Evolutionary conservation across 2,797 vertebrate species (phyloP), one percentile per base, ranked within the genome.

Genomic region (Acrossocheilus fasciatus): DNA sequence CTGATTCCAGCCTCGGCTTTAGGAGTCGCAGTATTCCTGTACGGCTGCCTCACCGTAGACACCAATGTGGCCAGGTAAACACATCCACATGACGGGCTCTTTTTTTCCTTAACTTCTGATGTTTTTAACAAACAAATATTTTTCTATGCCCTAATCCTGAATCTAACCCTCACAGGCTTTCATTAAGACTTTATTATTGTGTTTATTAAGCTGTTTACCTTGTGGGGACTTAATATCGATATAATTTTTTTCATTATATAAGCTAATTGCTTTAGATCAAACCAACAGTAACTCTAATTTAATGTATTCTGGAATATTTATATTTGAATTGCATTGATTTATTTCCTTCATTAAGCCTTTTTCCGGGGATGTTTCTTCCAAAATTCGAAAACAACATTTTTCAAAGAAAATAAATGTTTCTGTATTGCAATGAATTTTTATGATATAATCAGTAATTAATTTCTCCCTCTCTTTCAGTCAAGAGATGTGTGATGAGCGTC

Each of bases 1-100:
- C 97, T 99, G 77, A 99, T 99, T 92, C 98, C 98, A 6, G 97
- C 98, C 14, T 99, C 98, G 41, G 80, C 98, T 66, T 95, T 99
- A 26, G 98, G 98, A 84, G 96, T 99, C 91, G 96, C 98, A 41
- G 98, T 99, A 70, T 99, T 99, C 93, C 92, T 99, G 15, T 99
- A 99, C 0, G 98, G 98, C 83, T 98, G 98, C 92, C 89, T 97
- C 88, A 99, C 98, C 11, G 95, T 99, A 36, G 97, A 99, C 88
- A 94, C 92, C 90, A 98, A 98, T 91, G 96, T 99, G 92, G 98
- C 98, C 89, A 99, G 98, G 98, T 99, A 59, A 82, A 72, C 66
- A 54, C 30, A 41, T 14, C 20, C 68, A 54, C 17, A 41, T 17
- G 2, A 9, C 3, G 47, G 26, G 2, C 1, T 62, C 3, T 66